phyloP scores from a whole-genome alignment of 2,888 invertebrate species.

The Tortricodes alternella region DNA sequence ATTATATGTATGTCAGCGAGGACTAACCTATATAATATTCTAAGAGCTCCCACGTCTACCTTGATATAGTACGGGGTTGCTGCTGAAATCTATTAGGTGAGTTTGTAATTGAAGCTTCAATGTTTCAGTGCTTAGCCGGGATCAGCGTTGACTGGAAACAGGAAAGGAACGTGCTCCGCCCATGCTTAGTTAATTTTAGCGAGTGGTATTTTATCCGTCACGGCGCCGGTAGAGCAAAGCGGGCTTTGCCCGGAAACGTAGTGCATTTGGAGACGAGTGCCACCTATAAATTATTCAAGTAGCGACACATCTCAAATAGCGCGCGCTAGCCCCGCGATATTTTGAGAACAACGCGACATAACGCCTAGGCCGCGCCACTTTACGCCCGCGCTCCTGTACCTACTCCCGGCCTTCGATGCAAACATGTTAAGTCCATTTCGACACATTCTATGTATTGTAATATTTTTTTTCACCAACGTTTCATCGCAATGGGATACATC shows the following conservation, averaged over 20 bases:
- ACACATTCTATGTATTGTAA: conserved; percentile 13
- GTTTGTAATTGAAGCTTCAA: conserved; percentile 30
- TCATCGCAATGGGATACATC: too few relatives aligned
- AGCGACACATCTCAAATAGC: conserved; percentile 78
- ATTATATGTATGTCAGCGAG: conserved; percentile 21
- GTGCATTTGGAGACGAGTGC: conserved; percentile 68
- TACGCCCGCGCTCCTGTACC: too few relatives aligned
- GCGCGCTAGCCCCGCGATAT: conserved; percentile 68
- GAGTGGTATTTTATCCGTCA: conserved; percentile 21
- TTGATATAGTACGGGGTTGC: conserved; percentile 2
- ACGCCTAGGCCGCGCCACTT: conserved; percentile 45
- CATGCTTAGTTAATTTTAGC: conserved; percentile 25
- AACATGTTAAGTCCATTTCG: conserved; percentile 22
- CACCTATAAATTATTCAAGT: conserved; percentile 81
- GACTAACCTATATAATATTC: conserved; percentile 13
- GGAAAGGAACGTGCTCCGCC: conserved; percentile 22
- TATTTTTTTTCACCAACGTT: too few relatives aligned
- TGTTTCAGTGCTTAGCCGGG: conserved; percentile 23
- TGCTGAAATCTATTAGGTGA: conserved; percentile 17
- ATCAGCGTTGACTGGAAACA: conserved; percentile 26
- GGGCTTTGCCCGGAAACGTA: conserved; percentile 68
- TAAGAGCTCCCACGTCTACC: neutral
- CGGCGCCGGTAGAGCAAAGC: conserved; percentile 44
- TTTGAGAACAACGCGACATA: conserved; percentile 60
- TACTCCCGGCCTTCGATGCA: conserved; percentile 8